phyloP scores from a whole-genome alignment of 2,113 vertebrate species.

The Eira barbara region DNA sequence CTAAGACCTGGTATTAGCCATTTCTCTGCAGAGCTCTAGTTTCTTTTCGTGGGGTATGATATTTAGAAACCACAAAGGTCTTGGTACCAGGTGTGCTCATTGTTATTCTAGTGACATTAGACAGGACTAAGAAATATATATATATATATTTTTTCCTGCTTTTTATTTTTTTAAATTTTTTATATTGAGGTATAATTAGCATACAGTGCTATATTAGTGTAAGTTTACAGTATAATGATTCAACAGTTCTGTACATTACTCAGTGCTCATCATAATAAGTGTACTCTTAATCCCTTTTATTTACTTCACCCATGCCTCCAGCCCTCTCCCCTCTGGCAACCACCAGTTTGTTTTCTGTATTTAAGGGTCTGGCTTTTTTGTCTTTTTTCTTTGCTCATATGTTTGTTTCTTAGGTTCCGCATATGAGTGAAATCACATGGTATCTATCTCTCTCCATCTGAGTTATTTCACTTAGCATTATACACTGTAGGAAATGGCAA shows the following conservation, averaged over 20 bases:
- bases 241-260: background rate
- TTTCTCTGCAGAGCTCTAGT: background rate
- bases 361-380: background rate
- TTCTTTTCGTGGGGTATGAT: background rate
- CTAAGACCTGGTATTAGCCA: background rate
- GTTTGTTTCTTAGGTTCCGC: background rate
- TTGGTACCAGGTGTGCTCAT: background rate
- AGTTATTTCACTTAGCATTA: background rate
- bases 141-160: background rate
- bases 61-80: background rate
- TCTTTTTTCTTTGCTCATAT: background rate
- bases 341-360: background rate
- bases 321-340: background rate
- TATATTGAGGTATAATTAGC: background rate
- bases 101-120: background rate
- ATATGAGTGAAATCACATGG: background rate
- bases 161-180: background rate
- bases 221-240: background rate
- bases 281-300: background rate
- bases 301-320: background rate
- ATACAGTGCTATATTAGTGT: background rate
- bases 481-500: background rate
- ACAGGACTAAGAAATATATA: background rate
- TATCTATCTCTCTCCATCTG: background rate
- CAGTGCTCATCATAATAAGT: background rate